These are phyloP conservation scores for Caenorhabditis sp. DNA, from an alignment of 2,888 invertebrate genomes.

Conservation along the genomic window DNA sequence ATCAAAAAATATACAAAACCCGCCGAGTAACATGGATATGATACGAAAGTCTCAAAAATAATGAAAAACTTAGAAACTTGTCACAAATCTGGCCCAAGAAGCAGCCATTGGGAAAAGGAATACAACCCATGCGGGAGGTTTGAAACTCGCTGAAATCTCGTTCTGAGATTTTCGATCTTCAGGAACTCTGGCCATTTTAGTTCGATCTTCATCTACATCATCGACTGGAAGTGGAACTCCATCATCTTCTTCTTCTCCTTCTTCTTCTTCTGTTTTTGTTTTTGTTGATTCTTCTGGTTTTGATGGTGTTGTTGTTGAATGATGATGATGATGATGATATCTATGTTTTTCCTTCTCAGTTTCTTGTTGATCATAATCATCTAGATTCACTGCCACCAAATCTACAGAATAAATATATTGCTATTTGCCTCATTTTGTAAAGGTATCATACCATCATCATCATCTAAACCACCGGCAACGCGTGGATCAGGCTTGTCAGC, in stretches of 20 bases:
- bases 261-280: not conserved
- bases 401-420: conserved; percentile 33
- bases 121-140: conserved; percentile 48
- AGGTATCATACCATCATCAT: too few species aligned
- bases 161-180: conserved; percentile 15
- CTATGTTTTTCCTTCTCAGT: conserved; percentile 26
- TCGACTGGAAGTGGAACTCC: conserved; percentile 13
- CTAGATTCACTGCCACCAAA: conserved; percentile 56
- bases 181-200: conserved; percentile 22
- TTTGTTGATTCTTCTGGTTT: too few species aligned
- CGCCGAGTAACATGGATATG: not conserved
- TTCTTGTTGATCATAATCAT: conserved; percentile 51
- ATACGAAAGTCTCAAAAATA: not conserved
- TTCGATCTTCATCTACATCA: conserved; percentile 4
- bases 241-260: conserved; percentile 5
- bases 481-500: conserved; percentile 49
- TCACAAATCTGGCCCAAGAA: conserved; percentile 48
- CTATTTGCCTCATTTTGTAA: too few species aligned
- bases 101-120: conserved; percentile 54
- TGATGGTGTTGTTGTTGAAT: conserved; percentile 8
- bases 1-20: not conserved
- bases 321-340: conserved; percentile 6
- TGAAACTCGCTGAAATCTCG: conserved; percentile 33
- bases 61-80: conserved; percentile 17
- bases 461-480: conserved; percentile 44